Conservation (phyloP, 1,140 invertebrate species). For the Stegodyphus mimosarum region DNA sequence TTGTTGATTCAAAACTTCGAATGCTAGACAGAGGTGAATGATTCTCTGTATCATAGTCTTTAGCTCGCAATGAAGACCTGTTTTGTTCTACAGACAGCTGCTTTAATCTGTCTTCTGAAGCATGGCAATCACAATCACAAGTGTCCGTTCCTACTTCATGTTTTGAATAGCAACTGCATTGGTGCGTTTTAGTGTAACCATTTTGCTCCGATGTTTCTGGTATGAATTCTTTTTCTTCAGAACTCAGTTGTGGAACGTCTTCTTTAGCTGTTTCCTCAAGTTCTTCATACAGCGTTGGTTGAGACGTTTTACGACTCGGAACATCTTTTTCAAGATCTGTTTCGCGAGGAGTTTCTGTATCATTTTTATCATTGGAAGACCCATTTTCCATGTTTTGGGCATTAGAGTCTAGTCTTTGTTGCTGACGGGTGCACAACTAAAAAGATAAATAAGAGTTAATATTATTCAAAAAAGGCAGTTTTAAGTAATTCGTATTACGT, state of each 20-base stretch:
- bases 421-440: not conserved
- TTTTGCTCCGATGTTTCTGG: not conserved
- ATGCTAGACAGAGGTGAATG: slow-evolving; percentile 57
- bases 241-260: slow-evolving; percentile 10
- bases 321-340: slow-evolving; percentile 28
- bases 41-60: slow-evolving; percentile 23
- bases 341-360: slow-evolving; percentile 14
- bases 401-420: slow-evolving; percentile 2
- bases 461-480: not conserved
- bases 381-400: slow-evolving; percentile 15
- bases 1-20: slow-evolving; percentile 49
- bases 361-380: slow-evolving; percentile 18
- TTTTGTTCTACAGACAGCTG: not conserved
- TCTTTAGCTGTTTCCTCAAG: not conserved
- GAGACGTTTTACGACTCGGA: slow-evolving; percentile 24
- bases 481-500: no score
- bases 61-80: not conserved
- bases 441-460: not conserved
- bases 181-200: not conserved
- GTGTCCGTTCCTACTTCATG: not conserved
- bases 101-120: not conserved
- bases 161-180: slow-evolving; percentile 1
- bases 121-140: slow-evolving; percentile 19
- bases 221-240: slow-evolving; percentile 6
- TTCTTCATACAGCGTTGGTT: slow-evolving; percentile 27